phyloP scores from a whole-genome alignment of 2,888 invertebrate genomes.

The Erannis defoliaria region DNA sequence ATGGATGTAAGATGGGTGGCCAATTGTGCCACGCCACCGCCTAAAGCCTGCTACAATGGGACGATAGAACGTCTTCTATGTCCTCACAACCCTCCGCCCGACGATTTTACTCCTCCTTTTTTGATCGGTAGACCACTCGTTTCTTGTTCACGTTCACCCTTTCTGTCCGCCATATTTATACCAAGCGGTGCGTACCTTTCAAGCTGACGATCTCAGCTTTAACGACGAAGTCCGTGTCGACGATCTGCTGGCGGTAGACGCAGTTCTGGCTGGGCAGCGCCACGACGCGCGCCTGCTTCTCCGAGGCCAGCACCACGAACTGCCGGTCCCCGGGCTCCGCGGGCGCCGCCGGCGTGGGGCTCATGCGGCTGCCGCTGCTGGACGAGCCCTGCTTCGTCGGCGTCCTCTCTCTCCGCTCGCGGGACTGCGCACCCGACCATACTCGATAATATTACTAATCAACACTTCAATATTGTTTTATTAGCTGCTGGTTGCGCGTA shows the following conservation, averaged over 20 bases:
- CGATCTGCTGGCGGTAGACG: slow-evolving; percentile 96
- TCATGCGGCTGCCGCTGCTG: slow-evolving; percentile 90
- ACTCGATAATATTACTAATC: too few species aligned
- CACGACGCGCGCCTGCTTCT: slow-evolving; percentile 97
- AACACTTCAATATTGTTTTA: not conserved
- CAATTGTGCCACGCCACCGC: too few species aligned
- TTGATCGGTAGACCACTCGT: too few species aligned
- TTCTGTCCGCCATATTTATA: not conserved
- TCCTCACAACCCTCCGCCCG: too few species aligned
- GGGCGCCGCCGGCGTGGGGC: slow-evolving; percentile 89
- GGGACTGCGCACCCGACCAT: slow-evolving; percentile 59
- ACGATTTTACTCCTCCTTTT: too few species aligned
- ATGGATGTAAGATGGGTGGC: too few species aligned
- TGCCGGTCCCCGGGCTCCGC: slow-evolving; percentile 90
- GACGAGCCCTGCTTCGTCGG: slow-evolving; percentile 88
- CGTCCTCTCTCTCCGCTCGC: slow-evolving; percentile 81
- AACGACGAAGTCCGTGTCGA: slow-evolving; percentile 97
- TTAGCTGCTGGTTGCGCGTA: not conserved
- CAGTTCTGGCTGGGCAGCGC: slow-evolving; percentile 98
- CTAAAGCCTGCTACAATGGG: too few species aligned
- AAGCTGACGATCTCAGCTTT: slow-evolving; percentile 97
- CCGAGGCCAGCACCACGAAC: slow-evolving; percentile 97
- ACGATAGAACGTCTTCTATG: too few species aligned
- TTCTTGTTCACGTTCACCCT: too few species aligned
- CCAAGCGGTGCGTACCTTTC: slow-evolving; percentile 88